These are phyloP conservation scores for Penaeus japonicus DNA, from an alignment of 1,140 invertebrate species.

Conservation along the genomic window DNA sequence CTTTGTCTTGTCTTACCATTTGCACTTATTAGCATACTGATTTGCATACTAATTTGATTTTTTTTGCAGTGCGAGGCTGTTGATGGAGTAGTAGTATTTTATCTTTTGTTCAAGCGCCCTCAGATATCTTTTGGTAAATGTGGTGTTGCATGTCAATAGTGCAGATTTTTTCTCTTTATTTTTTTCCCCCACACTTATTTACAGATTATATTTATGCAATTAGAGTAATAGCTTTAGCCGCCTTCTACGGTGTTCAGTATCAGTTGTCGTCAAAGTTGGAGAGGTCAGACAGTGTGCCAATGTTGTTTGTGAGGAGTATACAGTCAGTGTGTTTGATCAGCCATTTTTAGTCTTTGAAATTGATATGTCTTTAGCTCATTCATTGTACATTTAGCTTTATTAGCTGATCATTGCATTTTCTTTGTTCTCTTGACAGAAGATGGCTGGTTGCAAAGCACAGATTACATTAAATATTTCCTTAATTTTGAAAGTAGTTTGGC, in stretches of 20 bases:
- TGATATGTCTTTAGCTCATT: too few relatives aligned
- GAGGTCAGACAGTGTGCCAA: neutral
- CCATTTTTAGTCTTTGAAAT: too few relatives aligned
- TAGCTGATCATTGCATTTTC: too few relatives aligned
- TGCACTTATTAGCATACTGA: slow-evolving; percentile 52
- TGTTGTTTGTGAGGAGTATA: slow-evolving; percentile 4
- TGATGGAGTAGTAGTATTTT: slow-evolving; percentile 48
- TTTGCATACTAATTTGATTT: slow-evolving; percentile 48
- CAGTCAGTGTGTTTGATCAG: neutral
- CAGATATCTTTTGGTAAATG: slow-evolving; percentile 43
- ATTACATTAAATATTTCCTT: neutral
- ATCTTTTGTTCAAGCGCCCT: slow-evolving; percentile 22
- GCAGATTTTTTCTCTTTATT: slow-evolving; percentile 33
- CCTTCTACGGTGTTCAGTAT: slow-evolving; percentile 29
- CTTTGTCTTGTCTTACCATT: slow-evolving; percentile 56
- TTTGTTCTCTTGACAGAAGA: neutral
- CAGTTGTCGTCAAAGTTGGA: neutral
- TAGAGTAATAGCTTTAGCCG: slow-evolving; percentile 34
- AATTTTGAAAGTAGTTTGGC: neutral
- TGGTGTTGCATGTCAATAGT: slow-evolving; percentile 49
- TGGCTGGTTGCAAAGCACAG: neutral
- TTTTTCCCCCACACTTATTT: neutral
- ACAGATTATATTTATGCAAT: slow-evolving; percentile 41
- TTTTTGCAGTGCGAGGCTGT: slow-evolving; percentile 39
- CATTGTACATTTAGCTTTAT: too few relatives aligned